phyloP scores from a whole-genome alignment of 1,140 invertebrate species.

The Zelostemma sp. region DNA sequence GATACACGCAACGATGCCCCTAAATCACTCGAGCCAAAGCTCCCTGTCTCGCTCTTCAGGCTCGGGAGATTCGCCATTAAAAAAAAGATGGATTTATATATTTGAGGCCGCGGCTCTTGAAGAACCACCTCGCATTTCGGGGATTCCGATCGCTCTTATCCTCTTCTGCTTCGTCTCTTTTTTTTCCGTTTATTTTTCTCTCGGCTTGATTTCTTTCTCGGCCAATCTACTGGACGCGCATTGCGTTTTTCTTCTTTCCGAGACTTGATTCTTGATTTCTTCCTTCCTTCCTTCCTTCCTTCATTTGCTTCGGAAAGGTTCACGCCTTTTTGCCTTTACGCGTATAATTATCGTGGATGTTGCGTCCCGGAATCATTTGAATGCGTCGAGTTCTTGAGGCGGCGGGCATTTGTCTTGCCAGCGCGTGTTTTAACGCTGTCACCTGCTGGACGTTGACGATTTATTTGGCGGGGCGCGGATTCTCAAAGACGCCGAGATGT shows the following conservation, averaged over 20 bases:
- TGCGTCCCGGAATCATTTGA: conserved; percentile 44
- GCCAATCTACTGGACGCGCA: neutral
- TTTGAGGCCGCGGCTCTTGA: conserved; percentile 43
- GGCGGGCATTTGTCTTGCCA: conserved; percentile 50
- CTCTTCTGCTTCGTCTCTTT: neutral
- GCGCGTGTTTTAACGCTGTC: conserved; percentile 52
- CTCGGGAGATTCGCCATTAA: conserved; percentile 51
- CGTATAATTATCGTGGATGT: conserved; percentile 46
- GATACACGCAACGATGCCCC: conserved; percentile 59
- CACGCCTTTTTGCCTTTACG: neutral
- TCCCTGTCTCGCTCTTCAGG: conserved; percentile 49
- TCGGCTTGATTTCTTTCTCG: conserved; percentile 3
- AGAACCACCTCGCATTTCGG: conserved; percentile 53
- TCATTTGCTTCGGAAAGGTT: conserved; percentile 37
- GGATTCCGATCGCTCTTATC: conserved; percentile 51
- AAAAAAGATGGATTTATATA: conserved; percentile 66
- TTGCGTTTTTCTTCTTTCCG: neutral
- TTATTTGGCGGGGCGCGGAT: conserved; percentile 47
- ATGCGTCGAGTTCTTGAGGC: conserved; percentile 51
- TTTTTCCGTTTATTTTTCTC: conserved; percentile 10
- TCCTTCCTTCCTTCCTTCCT: neutral
- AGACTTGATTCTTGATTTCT: neutral
- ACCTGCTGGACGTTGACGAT: conserved; percentile 53
- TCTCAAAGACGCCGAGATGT: conserved; percentile 50
- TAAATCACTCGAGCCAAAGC: conserved; percentile 55